phyloP scores from a whole-genome alignment of 2,888 invertebrate species.

The Drosophila rellima region DNA sequence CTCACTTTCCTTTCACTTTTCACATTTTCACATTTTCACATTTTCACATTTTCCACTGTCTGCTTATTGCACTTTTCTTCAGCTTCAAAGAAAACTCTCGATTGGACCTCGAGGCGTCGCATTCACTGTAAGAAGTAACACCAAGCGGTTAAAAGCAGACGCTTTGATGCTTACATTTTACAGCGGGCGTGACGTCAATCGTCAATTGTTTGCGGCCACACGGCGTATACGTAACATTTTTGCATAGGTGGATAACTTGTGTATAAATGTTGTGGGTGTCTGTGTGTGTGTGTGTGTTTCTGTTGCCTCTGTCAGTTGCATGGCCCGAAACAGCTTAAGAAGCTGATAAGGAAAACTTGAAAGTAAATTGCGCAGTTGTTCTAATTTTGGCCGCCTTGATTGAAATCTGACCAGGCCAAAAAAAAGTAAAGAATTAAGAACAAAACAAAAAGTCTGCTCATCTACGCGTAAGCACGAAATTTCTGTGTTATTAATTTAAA shows the following conservation, averaged over 20 bases:
- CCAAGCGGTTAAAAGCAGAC: constrained; percentile 91
- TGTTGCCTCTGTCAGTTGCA: constrained; percentile 51
- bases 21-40: constrained; percentile 11
- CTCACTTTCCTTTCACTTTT: constrained; percentile 42
- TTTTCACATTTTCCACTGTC: not conserved
- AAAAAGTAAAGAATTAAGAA: no score
- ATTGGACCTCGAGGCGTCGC: constrained; percentile 84
- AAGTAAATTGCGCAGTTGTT: constrained; percentile 30
- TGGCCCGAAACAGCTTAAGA: constrained; percentile 1
- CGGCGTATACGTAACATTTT: constrained; percentile 41
- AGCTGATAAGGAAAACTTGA: constrained; percentile 35
- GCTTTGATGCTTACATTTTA: constrained; percentile 95
- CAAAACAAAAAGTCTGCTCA: constrained; percentile 23
- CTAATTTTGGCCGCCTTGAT: constrained; percentile 25
- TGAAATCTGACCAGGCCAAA: constrained; percentile 50
- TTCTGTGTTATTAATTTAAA: constrained; percentile 66
- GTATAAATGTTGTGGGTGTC: no score
- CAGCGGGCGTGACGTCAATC: constrained; percentile 89
- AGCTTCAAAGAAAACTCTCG: not conserved
- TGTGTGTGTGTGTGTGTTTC: constrained; percentile 1
- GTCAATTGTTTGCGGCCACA: constrained; percentile 23
- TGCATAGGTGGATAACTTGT: not conserved
- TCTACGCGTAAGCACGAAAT: constrained; percentile 61
- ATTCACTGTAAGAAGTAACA: constrained; percentile 99
- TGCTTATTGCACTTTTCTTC: constrained; percentile 5